Percentiles rank a stretch among this genome's conserved stretches.
phyloP scores from a whole-genome alignment of 92 coral and sea anemone genomes.

The Paragorgia papillata region DNA sequence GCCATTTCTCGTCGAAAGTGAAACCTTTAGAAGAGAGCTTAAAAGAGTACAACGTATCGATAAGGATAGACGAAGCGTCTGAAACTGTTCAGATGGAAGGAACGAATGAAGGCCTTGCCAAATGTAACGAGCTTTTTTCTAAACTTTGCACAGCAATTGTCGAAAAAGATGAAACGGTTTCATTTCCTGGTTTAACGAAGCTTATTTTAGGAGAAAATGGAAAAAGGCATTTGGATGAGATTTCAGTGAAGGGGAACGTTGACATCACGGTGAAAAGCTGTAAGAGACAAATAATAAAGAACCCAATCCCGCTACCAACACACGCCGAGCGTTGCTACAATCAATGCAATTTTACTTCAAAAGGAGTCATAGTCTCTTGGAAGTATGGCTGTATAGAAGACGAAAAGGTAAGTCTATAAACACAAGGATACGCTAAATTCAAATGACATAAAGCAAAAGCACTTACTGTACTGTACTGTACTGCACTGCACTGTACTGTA shows the following conservation, averaged over 20 bases:
- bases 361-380: constrained; percentile 55
- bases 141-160: background rate
- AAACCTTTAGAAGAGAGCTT: constrained; percentile 51
- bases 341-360: constrained; percentile 64
- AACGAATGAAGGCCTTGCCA: background rate
- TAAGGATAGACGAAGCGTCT: background rate
- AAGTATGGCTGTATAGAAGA: constrained; percentile 7
- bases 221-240: background rate
- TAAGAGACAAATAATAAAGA: too few relatives aligned
- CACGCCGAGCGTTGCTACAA: constrained; percentile 25
- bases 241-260: background rate
- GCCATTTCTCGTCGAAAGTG: constrained; percentile 57
- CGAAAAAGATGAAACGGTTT: background rate
- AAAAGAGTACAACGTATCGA: constrained; percentile 45
- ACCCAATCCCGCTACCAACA: background rate
- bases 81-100: background rate
- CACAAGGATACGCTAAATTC: background rate
- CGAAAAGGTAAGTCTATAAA: background rate
- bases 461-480: background rate
- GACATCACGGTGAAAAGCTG: background rate
- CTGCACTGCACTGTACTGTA: too few relatives aligned
- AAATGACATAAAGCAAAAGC: too few relatives aligned
- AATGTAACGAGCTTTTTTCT: background rate
- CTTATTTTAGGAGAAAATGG: background rate
- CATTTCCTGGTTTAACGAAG: background rate